These are phyloP conservation scores for Xenentodon cancila DNA, from an alignment of 2,797 vertebrate species.

Conservation along the genomic window DNA sequence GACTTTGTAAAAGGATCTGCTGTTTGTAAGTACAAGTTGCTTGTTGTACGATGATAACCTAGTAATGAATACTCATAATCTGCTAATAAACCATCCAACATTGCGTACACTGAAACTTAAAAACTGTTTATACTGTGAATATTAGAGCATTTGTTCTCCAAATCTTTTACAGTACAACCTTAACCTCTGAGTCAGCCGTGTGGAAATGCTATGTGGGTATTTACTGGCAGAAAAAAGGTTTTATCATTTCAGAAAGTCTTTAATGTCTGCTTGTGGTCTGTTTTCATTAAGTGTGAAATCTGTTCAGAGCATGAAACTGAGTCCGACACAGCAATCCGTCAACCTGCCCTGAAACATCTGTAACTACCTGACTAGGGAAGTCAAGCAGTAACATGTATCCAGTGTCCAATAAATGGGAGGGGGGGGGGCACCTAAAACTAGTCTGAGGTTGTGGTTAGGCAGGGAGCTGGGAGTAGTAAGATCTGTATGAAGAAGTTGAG, in stretches of 20 bases:
- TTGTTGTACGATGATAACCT: too few relatives aligned
- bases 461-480: constrained; percentile 24
- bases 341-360: constrained; percentile 19
- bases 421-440: constrained; percentile 16
- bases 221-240: not conserved
- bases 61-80: too few relatives aligned
- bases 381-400: constrained; percentile 27
- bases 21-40: too few relatives aligned
- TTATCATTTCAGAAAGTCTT: constrained; percentile 7
- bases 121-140: not conserved
- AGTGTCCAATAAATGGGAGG: constrained; percentile 21
- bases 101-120: not conserved
- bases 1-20: too few relatives aligned
- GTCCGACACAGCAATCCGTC: constrained; percentile 27
- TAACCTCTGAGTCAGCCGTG: not conserved
- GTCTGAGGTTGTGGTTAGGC: constrained; percentile 1
- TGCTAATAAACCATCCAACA: too few relatives aligned
- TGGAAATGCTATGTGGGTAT: not conserved
- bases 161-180: not conserved
- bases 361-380: constrained; percentile 14
- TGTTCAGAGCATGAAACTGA: constrained; percentile 29
- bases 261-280: not conserved
- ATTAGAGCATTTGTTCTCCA: too few relatives aligned
- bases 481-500: not conserved
- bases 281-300: constrained; percentile 42